A percentile compares a stretch with the other conserved stretches of the same genome.
Conservation (phyloP, 2,113 vertebrate genomes). For the Meriones unguiculatus region DNA sequence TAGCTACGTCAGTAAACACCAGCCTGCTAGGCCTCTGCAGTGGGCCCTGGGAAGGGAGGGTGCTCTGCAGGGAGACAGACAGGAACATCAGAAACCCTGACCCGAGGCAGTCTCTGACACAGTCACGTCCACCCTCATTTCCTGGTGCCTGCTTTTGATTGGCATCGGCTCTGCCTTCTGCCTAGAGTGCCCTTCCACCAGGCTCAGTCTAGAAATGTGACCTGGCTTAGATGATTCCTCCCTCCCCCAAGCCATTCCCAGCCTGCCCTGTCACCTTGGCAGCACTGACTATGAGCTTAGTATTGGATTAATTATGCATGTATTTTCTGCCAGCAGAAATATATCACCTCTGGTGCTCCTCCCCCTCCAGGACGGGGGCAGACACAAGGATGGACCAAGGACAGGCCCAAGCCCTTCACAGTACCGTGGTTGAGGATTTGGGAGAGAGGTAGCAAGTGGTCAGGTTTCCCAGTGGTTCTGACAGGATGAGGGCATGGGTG, state of each 20-base stretch:
- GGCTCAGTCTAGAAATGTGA: neutral
- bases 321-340: neutral
- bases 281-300: neutral
- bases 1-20: slow-evolving; percentile 97
- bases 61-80: slow-evolving; percentile 87
- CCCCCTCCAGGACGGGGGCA: neutral
- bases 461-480: neutral
- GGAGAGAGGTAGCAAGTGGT: neutral
- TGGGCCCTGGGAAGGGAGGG: slow-evolving; percentile 92
- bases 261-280: neutral
- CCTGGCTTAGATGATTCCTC: neutral
- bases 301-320: neutral
- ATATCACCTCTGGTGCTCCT: neutral
- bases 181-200: neutral
- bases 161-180: neutral
- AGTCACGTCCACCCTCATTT: neutral
- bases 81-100: slow-evolving; percentile 9
- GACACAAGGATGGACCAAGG: neutral
- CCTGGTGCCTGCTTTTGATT: neutral
- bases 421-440: neutral
- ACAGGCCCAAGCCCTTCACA: neutral
- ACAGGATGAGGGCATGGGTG: neutral
- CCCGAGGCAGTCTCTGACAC: neutral
- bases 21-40: slow-evolving; percentile 96
- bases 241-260: neutral